A percentile compares a stretch with the other conserved stretches of the same genome.
Evolutionary conservation across 2,797 vertebrate genomes (phyloP).

Genomic region (Pseudochaenichthys georgianus): DNA sequence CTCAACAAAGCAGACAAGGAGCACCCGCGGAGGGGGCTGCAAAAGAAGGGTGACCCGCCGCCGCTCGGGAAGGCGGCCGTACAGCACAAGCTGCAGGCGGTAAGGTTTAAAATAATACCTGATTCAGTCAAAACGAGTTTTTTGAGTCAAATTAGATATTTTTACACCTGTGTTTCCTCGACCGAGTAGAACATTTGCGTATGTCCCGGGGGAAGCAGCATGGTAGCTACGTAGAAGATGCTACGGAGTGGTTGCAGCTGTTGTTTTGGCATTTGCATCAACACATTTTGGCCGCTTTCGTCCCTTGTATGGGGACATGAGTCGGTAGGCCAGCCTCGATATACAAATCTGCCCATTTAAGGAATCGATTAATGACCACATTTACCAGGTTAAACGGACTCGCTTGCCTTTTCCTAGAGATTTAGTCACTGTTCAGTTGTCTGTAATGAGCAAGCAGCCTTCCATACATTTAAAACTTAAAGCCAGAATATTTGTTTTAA

Average conservation of each 20-base stretch:
- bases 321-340: slow-evolving; percentile 11
- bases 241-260: slow-evolving; percentile 43
- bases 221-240: slow-evolving; percentile 39
- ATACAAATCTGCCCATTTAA: neutral
- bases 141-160: neutral
- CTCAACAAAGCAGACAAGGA: slow-evolving; percentile 77
- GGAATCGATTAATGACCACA: too few relatives aligned
- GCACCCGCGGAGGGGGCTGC: slow-evolving; percentile 67
- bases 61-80: slow-evolving; percentile 80
- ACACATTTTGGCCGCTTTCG: neutral
- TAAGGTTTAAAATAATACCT: slow-evolving; percentile 51
- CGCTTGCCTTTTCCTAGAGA: neutral
- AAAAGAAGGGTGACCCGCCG: slow-evolving; percentile 70
- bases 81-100: slow-evolving; percentile 78
- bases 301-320: neutral
- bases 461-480: neutral
- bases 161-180: slow-evolving; percentile 26
- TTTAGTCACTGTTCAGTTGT: neutral
- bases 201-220: slow-evolving; percentile 16
- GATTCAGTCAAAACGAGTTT: neutral
- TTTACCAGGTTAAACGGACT: neutral
- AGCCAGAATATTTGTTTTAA: neutral
- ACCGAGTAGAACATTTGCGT: neutral
- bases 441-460: neutral
- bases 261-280: slow-evolving; percentile 41